These are phyloP conservation scores for Zaprionus lachaisei DNA, from an alignment of 1,140 invertebrate genomes.

Conservation along the genomic window DNA sequence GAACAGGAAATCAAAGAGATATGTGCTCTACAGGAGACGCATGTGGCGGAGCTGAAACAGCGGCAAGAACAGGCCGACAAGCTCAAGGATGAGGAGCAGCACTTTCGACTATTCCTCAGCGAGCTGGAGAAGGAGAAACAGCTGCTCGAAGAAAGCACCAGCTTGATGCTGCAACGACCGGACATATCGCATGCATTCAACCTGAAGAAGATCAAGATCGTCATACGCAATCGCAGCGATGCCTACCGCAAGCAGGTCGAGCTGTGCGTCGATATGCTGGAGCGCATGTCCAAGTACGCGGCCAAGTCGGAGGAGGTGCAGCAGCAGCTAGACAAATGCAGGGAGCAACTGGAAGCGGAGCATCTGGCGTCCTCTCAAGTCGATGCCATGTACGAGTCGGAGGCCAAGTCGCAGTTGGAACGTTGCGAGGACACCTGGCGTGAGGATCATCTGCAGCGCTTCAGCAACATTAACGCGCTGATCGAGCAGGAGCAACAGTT, in stretches of 20 bases:
- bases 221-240: slow-evolving; percentile 74
- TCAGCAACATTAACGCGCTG: slow-evolving; percentile 50
- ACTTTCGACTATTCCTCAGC: slow-evolving; percentile 55
- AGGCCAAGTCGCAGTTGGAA: slow-evolving; percentile 72
- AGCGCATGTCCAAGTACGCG: slow-evolving; percentile 62
- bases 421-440: slow-evolving; percentile 74
- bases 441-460: slow-evolving; percentile 66
- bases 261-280: slow-evolving; percentile 65
- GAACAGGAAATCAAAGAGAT: slow-evolving; percentile 76
- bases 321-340: slow-evolving; percentile 53
- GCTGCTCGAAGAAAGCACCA: slow-evolving; percentile 67
- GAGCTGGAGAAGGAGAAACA: slow-evolving; percentile 72
- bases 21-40: slow-evolving; percentile 67
- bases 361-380: slow-evolving; percentile 53
- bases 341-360: slow-evolving; percentile 61
- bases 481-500: slow-evolving; percentile 56
- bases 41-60: slow-evolving; percentile 69
- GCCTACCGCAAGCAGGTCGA: slow-evolving; percentile 68
- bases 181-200: slow-evolving; percentile 61
- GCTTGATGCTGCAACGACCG: slow-evolving; percentile 40
- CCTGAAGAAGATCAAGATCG: slow-evolving; percentile 76
- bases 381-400: slow-evolving; percentile 84
- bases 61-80: slow-evolving; percentile 67
- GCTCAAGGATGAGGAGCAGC: slow-evolving; percentile 67
- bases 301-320: slow-evolving; percentile 54